A percentile compares a stretch with the other conserved stretches of the same genome.
phyloP scores from a whole-genome alignment of 2,113 vertebrate genomes.

The Agelaius phoeniceus region DNA sequence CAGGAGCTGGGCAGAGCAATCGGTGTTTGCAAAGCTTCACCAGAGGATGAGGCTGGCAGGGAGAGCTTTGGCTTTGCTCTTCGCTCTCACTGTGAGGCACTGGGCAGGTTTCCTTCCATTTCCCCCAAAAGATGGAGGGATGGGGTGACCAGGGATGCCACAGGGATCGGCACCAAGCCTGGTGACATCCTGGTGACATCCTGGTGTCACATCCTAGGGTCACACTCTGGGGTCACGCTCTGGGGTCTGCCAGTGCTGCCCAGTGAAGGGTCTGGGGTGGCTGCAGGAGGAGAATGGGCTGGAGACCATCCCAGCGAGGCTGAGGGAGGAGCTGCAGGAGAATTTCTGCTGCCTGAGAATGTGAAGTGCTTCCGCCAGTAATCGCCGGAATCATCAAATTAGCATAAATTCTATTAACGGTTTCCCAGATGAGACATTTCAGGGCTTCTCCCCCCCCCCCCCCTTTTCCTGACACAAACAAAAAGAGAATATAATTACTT shows the following conservation, averaged over 20 bases:
- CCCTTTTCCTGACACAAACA: slow-evolving; percentile 49
- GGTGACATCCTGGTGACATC: accelerated
- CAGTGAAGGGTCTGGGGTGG: accelerated
- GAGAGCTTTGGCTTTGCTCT: not conserved
- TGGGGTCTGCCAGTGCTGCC: not conserved
- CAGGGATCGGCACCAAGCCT: accelerated
- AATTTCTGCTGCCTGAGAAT: slow-evolving; percentile 60
- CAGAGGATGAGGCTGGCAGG: not conserved
- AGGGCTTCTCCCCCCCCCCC: slow-evolving; percentile 29
- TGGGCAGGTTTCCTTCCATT: not conserved
- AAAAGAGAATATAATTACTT: slow-evolving; percentile 67
- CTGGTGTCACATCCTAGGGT: accelerated
- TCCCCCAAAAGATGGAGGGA: not conserved
- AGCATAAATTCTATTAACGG: slow-evolving; percentile 75
- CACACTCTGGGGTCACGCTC: accelerated
- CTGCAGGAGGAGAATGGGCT: not conserved
- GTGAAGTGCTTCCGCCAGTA: slow-evolving; percentile 64
- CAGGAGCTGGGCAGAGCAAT: not conserved
- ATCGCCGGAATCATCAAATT: slow-evolving; percentile 71
- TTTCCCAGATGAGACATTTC: slow-evolving; percentile 69
- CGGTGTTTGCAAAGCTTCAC: not conserved
- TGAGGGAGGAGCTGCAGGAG: slow-evolving; percentile 23
- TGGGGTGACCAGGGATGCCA: not conserved
- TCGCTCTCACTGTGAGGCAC: accelerated
- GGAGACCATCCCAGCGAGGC: not conserved